phyloP scores from a whole-genome alignment of 2,888 invertebrate species.

The Geophilus truncorum region DNA sequence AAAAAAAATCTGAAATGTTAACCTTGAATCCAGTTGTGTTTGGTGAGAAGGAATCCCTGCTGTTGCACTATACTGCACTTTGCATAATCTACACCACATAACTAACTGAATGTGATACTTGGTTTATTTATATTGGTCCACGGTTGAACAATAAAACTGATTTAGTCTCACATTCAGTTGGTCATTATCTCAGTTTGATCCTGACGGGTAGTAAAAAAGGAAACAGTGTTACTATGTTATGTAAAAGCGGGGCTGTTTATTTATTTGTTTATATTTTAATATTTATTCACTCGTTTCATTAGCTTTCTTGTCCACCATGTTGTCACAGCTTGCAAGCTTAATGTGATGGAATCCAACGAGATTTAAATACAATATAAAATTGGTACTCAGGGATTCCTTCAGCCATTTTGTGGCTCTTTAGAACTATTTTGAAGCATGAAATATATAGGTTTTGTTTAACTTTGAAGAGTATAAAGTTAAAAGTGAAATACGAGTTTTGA shows the following conservation, averaged over 20 bases:
- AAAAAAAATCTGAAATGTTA: background rate
- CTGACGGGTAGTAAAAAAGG: background rate
- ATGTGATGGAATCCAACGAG: conserved; percentile 3
- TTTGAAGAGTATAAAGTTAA: background rate
- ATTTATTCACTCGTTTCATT: background rate
- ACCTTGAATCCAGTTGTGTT: background rate
- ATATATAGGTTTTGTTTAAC: background rate
- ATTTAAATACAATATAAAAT: background rate
- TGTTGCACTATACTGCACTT: background rate
- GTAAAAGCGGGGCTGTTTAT: background rate
- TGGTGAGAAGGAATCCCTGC: conserved; percentile 30
- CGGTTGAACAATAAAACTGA: background rate
- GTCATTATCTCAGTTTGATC: background rate
- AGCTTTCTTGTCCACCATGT: background rate
- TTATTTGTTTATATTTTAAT: background rate
- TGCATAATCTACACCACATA: background rate
- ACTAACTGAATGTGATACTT: background rate
- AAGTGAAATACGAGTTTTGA: background rate
- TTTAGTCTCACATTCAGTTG: background rate
- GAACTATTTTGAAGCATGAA: background rate
- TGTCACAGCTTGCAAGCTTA: conserved; percentile 1
- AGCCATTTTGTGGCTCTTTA: background rate
- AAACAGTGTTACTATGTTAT: conserved; percentile 2
- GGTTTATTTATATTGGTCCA: background rate
- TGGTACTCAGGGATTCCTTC: conserved; percentile 25